Conservation (phyloP, 2,113 vertebrate species). For the Laticauda laticaudata region DNA sequence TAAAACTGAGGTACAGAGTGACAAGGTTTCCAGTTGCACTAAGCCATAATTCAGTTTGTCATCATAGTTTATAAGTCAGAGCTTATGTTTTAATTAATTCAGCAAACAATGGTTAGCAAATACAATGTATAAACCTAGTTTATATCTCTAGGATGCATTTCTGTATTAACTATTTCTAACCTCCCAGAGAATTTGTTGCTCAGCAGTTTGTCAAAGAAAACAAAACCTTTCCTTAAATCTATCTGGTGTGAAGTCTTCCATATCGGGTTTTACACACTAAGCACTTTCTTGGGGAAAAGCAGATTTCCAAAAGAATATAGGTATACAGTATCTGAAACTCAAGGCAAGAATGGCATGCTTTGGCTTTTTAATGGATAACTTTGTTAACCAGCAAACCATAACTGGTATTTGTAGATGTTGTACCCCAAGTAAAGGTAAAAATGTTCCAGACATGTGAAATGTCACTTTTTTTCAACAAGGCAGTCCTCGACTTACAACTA, state of each 20-base stretch:
- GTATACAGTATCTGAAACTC: not conserved
- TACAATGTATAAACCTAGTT: not conserved
- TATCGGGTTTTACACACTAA: not conserved
- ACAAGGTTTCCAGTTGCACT: not conserved
- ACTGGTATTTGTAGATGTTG: not conserved
- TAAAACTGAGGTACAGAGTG: not conserved
- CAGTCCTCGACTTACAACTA: not conserved
- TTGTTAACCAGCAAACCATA: constrained; percentile 57
- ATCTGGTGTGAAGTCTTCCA: not conserved
- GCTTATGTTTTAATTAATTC: not conserved
- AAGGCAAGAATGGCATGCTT: not conserved
- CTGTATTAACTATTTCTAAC: not conserved
- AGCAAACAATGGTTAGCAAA: not conserved
- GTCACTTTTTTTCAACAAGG: not conserved
- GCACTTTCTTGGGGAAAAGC: not conserved
- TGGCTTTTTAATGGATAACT: constrained; percentile 55
- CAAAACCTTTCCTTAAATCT: not conserved
- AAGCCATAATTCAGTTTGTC: not conserved
- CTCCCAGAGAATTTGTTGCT: not conserved
- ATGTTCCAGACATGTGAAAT: constrained; percentile 25
- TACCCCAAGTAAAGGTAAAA: constrained; percentile 34
- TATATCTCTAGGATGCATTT: not conserved
- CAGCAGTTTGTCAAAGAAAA: not conserved
- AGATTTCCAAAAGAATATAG: not conserved
- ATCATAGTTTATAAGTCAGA: not conserved